Evolutionary conservation across 2,113 vertebrate genomes (phyloP).

Genomic region (Gallinago paraguaiae): DNA sequence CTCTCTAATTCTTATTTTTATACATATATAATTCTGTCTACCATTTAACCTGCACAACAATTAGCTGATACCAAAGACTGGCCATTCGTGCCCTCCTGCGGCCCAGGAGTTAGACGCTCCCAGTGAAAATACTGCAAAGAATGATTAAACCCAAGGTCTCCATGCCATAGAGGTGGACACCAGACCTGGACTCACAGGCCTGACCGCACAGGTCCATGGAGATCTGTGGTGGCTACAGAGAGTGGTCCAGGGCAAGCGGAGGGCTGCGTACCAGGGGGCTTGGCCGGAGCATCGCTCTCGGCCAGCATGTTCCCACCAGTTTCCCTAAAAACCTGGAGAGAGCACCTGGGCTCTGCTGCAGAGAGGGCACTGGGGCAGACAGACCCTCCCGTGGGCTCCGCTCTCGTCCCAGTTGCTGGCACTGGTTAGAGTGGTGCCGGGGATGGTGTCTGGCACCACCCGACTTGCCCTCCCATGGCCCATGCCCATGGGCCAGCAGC

Average conservation of each 20-base stretch:
- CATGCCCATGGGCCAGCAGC: background rate
- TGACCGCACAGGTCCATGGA: background rate
- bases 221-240: background rate
- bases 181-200: background rate
- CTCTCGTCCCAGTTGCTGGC: background rate
- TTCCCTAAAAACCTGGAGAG: no score
- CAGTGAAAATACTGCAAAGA: background rate
- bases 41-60: background rate
- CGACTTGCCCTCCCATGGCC: rapidly evolving
- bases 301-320: background rate
- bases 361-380: background rate
- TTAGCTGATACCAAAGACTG: background rate
- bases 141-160: background rate
- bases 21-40: background rate
- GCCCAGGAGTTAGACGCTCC: background rate
- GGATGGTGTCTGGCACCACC: background rate
- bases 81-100: rapidly evolving
- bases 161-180: background rate
- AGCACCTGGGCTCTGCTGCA: background rate
- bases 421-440: background rate
- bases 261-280: background rate
- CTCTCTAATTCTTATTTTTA: background rate
- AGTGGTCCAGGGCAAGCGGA: background rate
- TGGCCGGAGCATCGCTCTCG: background rate
- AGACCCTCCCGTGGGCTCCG: background rate